Percentiles rank a stretch among this genome's conserved stretches.
Conservation (phyloP, 2,113 vertebrate genomes). For the Lophochroa leadbeateri region DNA sequence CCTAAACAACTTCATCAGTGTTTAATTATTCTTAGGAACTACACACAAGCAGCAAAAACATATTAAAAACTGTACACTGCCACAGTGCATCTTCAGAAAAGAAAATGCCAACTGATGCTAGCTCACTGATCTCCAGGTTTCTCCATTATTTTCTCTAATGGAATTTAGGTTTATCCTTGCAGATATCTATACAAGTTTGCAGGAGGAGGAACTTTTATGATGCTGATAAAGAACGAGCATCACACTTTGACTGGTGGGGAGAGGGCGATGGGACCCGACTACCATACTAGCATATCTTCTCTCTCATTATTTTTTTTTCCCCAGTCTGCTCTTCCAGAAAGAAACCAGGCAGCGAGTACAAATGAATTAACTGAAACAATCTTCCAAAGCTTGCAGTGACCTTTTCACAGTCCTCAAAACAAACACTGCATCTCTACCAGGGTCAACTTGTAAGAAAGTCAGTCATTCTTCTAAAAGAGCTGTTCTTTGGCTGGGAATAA, state of each 20-base stretch:
- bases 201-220: not conserved
- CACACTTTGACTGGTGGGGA: fast-evolving
- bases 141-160: not conserved
- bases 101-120: not conserved
- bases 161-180: not conserved
- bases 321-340: not conserved
- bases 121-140: not conserved
- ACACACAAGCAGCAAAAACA: not conserved
- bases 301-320: not conserved
- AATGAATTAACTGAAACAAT: not conserved
- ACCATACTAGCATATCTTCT: not conserved
- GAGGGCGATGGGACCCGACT: not conserved
- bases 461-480: not conserved
- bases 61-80: not conserved
- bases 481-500: not conserved
- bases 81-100: not conserved
- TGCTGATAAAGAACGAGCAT: not conserved
- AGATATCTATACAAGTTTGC: not conserved
- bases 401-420: not conserved
- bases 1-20: not conserved
- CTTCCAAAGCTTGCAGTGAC: not conserved
- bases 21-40: not conserved
- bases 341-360: not conserved
- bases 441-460: not conserved
- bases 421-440: not conserved